These are phyloP conservation scores for Rissa tridactyla DNA, from an alignment of 2,113 vertebrate species.

Conservation along the genomic window DNA sequence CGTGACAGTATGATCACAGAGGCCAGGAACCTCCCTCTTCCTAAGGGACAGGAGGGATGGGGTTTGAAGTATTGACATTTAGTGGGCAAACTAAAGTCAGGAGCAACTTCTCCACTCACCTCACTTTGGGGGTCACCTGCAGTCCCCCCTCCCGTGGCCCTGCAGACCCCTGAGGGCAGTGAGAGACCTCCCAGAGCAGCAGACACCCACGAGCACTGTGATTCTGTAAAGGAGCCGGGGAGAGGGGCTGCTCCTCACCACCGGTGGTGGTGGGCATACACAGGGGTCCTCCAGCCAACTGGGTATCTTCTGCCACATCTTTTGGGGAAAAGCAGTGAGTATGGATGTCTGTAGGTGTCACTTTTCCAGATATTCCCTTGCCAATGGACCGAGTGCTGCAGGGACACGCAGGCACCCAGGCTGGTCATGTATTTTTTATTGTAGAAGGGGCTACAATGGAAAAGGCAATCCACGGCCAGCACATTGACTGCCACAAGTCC, in stretches of 20 bases:
- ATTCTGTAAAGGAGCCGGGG: background rate
- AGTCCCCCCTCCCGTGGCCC: background rate
- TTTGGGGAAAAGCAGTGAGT: background rate
- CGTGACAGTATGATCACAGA: accelerated
- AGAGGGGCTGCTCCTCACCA: background rate
- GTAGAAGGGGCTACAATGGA: background rate
- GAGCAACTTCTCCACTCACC: background rate
- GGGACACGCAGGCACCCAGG: background rate
- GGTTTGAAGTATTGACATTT: background rate
- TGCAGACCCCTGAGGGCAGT: background rate
- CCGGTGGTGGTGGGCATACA: background rate
- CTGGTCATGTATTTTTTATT: background rate
- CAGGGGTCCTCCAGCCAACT: background rate
- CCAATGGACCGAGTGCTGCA: background rate
- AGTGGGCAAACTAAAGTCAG: background rate
- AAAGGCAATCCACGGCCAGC: background rate
- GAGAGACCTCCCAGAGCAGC: background rate
- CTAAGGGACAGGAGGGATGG: background rate
- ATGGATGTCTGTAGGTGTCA: background rate
- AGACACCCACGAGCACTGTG: background rate
- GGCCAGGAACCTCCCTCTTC: background rate
- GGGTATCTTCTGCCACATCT: background rate
- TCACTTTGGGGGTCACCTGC: too few relatives aligned
- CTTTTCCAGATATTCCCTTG: background rate
- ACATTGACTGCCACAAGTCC: background rate